Conservation (phyloP, 2,113 vertebrate genomes). For the Saguinus imperator region DNA sequence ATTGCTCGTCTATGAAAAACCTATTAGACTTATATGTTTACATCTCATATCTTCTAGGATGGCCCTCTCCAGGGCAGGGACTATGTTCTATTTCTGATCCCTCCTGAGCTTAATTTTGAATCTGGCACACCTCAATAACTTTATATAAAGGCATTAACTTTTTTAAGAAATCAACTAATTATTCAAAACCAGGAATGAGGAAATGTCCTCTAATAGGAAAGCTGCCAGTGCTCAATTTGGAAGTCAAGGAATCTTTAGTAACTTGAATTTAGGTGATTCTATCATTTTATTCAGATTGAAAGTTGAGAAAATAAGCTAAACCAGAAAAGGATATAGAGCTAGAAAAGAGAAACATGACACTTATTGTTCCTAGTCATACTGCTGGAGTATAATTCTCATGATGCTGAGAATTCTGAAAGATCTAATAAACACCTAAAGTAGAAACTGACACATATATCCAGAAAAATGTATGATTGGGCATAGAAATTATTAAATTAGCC, state of each 20-base stretch:
- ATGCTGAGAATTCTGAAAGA: not conserved
- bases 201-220: not conserved
- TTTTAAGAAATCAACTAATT: not conserved
- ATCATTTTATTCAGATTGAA: not conserved
- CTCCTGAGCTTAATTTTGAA: not conserved
- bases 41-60: not conserved
- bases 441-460: not conserved
- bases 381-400: not conserved
- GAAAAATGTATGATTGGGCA: not conserved
- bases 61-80: not conserved
- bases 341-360: not conserved
- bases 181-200: not conserved
- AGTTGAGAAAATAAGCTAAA: not conserved
- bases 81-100: not conserved
- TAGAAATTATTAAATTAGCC: constrained; percentile 15
- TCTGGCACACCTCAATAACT: not conserved
- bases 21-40: not conserved
- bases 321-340: not conserved
- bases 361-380: not conserved
- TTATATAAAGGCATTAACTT: not conserved
- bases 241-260: not conserved
- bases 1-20: not conserved
- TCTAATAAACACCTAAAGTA: not conserved
- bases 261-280: not conserved
- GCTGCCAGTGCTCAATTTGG: not conserved